Evolutionary conservation across 2,888 invertebrate species (phyloP).

Genomic region (Xylota sylvarum): DNA sequence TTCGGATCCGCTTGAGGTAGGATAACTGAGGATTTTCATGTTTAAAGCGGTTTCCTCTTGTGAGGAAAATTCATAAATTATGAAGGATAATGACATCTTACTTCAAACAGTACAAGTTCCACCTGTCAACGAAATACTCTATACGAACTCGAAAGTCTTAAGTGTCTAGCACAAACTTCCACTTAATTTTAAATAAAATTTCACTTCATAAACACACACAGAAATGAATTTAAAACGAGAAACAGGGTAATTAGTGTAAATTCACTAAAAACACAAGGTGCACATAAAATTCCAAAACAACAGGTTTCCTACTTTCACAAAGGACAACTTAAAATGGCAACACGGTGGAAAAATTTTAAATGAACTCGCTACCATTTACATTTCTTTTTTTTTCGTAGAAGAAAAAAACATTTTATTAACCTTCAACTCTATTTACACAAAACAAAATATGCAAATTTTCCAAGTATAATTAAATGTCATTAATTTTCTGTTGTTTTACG

Average conservation of each 20-base stretch:
- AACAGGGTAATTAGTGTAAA: constrained; percentile 19
- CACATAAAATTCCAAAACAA: constrained; percentile 19
- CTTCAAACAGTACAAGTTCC: too few species aligned
- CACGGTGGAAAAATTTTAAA: constrained; percentile 22
- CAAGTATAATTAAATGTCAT: constrained; percentile 53
- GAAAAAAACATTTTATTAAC: constrained; percentile 27
- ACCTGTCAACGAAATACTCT: too few species aligned
- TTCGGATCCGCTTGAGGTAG: too few species aligned
- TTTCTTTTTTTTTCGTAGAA: constrained; percentile 6
- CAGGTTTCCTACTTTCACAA: constrained; percentile 2
- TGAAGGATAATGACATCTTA: too few species aligned
- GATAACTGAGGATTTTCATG: too few species aligned
- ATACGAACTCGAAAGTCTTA: too few species aligned
- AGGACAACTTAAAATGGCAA: not conserved
- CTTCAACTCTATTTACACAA: constrained; percentile 31
- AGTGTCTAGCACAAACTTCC: too few species aligned
- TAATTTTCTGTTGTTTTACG: constrained; percentile 50
- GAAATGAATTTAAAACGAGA: too few species aligned
- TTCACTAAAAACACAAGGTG: constrained; percentile 10
- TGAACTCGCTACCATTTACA: constrained; percentile 19
- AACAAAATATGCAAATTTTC: constrained; percentile 31
- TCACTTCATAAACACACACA: too few species aligned
- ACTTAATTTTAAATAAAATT: too few species aligned
- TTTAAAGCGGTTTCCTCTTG: too few species aligned
- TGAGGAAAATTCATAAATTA: too few species aligned